Conservation (phyloP, 2,888 invertebrate species). For the Dilophus febrilis region DNA sequence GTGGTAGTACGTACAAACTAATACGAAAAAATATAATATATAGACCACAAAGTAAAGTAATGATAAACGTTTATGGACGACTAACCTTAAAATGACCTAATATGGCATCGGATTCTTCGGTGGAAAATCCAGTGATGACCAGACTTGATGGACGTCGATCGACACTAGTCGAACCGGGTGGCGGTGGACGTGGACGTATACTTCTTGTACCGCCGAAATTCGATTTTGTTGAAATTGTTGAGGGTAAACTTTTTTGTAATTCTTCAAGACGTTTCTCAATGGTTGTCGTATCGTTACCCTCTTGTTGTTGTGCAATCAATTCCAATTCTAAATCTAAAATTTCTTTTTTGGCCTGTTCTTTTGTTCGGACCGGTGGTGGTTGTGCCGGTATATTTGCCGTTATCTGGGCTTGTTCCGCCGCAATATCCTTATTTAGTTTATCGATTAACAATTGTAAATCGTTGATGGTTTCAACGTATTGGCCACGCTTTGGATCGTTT, state of each 20-base stretch:
- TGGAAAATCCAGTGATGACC: constrained; percentile 72
- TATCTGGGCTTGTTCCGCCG: constrained; percentile 27
- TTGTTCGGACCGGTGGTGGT: constrained; percentile 39
- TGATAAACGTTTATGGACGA: constrained; percentile 6
- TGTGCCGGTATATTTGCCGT: constrained; percentile 26
- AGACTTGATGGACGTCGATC: constrained; percentile 79
- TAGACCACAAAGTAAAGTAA: background rate
- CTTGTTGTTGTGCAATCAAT: constrained; percentile 72
- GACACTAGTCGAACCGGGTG: constrained; percentile 35
- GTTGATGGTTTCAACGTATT: constrained; percentile 63
- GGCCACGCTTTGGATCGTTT: constrained; percentile 54
- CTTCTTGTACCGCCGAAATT: constrained; percentile 12
- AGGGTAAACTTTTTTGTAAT: constrained; percentile 33
- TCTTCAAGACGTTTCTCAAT: constrained; percentile 62
- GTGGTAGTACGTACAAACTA: no score
- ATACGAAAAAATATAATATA: no score
- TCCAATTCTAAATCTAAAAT: constrained; percentile 83
- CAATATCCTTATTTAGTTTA: constrained; percentile 26
- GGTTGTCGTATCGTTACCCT: constrained; percentile 71
- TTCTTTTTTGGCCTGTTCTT: constrained; percentile 74
- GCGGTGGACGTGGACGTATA: constrained; percentile 20
- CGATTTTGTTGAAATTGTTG: constrained; percentile 12
- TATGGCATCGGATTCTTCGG: constrained; percentile 65
- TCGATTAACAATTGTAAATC: constrained; percentile 71
- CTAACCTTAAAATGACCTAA: constrained; percentile 71